A percentile compares a stretch with the other conserved stretches of the same genome.
These are phyloP conservation scores for Netelia inedita DNA, from an alignment of 2,888 invertebrate genomes.

Conservation along the genomic window DNA sequence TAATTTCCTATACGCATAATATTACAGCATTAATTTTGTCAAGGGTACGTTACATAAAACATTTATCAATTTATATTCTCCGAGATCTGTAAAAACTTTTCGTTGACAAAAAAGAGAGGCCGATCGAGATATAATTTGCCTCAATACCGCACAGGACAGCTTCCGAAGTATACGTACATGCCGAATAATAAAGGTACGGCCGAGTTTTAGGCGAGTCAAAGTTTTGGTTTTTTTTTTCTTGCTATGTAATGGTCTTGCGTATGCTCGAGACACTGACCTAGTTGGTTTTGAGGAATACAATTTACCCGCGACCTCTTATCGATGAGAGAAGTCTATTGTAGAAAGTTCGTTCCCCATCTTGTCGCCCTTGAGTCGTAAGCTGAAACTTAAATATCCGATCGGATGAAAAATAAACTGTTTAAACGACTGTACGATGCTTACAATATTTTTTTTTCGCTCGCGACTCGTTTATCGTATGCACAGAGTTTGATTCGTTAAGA, in stretches of 20 bases:
- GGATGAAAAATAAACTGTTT: constrained; percentile 68
- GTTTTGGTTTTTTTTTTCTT: background rate
- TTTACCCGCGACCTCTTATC: constrained; percentile 53
- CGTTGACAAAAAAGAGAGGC: constrained; percentile 47
- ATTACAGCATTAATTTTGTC: constrained; percentile 36
- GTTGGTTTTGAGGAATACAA: constrained; percentile 31
- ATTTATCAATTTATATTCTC: constrained; percentile 73
- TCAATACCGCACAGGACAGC: constrained; percentile 63
- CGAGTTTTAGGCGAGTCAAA: too few species aligned
- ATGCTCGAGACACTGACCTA: constrained; percentile 41
- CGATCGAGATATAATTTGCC: constrained; percentile 1
- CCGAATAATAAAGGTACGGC: background rate
- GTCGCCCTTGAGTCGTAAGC: constrained; percentile 71
- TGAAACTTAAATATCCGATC: constrained; percentile 80
- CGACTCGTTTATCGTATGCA: background rate
- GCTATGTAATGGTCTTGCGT: background rate
- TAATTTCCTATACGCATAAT: constrained; percentile 58
- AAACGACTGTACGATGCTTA: constrained; percentile 15
- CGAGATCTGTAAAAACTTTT: constrained; percentile 77
- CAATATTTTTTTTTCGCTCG: constrained; percentile 20
- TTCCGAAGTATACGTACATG: constrained; percentile 29
- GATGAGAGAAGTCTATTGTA: constrained; percentile 51
- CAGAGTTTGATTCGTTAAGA: background rate
- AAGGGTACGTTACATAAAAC: constrained; percentile 32
- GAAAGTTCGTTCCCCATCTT: constrained; percentile 64